Conservation (phyloP, 2,797 vertebrate species). For the Anguilla megastoma region DNA sequence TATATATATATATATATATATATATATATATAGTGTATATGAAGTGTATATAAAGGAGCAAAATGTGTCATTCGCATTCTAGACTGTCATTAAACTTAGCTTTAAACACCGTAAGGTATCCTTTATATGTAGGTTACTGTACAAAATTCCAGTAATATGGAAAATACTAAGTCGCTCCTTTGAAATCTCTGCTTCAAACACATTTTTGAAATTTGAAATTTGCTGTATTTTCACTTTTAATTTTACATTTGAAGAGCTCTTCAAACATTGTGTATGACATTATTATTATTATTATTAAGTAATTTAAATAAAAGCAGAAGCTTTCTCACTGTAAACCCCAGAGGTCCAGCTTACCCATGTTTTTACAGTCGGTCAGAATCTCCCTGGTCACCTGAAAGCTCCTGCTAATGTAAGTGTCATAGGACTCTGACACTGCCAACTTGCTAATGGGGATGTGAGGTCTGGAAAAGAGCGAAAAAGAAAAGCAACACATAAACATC, state of each 20-base stretch:
- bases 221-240: not conserved
- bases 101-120: not conserved
- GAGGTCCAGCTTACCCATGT: slow-evolving; percentile 77
- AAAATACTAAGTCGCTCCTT: not conserved
- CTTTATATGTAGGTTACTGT: not conserved
- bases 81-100: not conserved
- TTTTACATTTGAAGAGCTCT: not conserved
- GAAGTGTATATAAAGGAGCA: not conserved
- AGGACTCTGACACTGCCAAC: slow-evolving; percentile 88
- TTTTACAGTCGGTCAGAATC: slow-evolving; percentile 92
- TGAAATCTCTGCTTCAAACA: not conserved
- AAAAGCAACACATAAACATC: not conserved
- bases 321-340: not conserved
- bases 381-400: slow-evolving; percentile 97
- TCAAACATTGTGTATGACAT: not conserved
- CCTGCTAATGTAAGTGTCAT: slow-evolving; percentile 93
- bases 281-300: no score
- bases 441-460: slow-evolving; percentile 94
- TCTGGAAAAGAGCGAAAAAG: slow-evolving; percentile 66
- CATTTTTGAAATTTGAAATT: not conserved
- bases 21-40: not conserved
- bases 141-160: not conserved
- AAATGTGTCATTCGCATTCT: not conserved
- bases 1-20: no score
- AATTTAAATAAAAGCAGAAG: not conserved